phyloP scores from a whole-genome alignment of 2,113 vertebrate species.

The Ictalurus furcatus region DNA sequence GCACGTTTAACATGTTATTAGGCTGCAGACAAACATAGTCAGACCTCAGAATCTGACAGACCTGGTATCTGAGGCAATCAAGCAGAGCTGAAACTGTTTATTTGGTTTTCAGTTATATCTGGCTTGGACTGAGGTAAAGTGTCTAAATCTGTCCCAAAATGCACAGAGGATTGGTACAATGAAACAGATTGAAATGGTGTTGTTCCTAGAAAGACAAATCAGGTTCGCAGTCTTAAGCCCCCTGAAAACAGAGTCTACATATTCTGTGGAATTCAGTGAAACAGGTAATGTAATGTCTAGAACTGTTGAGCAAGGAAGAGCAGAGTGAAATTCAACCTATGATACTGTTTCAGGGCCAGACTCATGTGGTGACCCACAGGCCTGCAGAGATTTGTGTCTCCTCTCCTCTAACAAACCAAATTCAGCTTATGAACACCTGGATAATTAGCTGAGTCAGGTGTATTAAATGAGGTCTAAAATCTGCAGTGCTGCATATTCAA shows the following conservation, averaged over 20 bases:
- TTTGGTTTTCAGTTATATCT: conserved; percentile 7
- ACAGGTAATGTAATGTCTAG: neutral
- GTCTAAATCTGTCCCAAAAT: neutral
- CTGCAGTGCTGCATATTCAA: conserved; percentile 1
- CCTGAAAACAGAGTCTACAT: neutral
- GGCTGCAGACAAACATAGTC: conserved; percentile 1
- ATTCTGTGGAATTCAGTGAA: neutral
- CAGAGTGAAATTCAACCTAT: neutral
- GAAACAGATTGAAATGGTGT: neutral
- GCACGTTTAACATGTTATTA: neutral
- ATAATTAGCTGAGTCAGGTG: neutral
- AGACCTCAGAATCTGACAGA: neutral
- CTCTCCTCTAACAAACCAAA: neutral
- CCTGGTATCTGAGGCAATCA: neutral
- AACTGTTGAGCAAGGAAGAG: neutral
- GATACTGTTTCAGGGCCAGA: neutral
- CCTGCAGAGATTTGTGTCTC: neutral
- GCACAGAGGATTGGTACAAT: neutral
- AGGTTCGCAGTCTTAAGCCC: neutral
- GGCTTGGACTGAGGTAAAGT: neutral
- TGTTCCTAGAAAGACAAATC: neutral
- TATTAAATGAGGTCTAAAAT: neutral
- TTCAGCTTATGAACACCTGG: neutral
- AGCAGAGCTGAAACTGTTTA: neutral
- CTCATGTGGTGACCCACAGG: neutral